phyloP scores from a whole-genome alignment of 2,113 vertebrate species.

The Antechinus stuartii region DNA sequence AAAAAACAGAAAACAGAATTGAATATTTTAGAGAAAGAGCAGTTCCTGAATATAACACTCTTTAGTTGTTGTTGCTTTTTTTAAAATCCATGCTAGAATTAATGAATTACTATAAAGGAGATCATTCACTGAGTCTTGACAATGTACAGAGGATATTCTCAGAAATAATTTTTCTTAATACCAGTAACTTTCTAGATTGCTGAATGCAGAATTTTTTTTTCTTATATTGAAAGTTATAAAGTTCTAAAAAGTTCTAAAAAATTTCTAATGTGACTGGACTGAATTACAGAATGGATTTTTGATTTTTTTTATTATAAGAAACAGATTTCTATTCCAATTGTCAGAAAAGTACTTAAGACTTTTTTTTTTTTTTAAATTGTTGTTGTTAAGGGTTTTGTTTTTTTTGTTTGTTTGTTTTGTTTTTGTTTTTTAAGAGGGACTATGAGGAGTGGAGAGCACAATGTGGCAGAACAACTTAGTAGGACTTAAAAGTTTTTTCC shows the following conservation, averaged over 20 bases:
- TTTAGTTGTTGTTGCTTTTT: not conserved
- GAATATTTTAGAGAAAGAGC: constrained; percentile 44
- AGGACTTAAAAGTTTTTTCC: constrained; percentile 59
- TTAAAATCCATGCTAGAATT: not conserved
- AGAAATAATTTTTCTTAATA: not conserved
- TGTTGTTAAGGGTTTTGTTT: not conserved
- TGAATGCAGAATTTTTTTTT: constrained; percentile 2
- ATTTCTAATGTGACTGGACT: constrained; percentile 9
- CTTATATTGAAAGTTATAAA: constrained; percentile 27
- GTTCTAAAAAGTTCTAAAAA: too few species aligned
- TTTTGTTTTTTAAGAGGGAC: not conserved
- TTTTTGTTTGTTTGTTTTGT: too few species aligned
- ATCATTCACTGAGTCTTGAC: constrained; percentile 34
- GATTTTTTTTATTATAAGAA: constrained; percentile 39
- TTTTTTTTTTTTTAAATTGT: not conserved
- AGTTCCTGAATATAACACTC: not conserved
- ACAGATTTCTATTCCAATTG: not conserved
- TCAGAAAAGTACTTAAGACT: not conserved
- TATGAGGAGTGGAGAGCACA: not conserved
- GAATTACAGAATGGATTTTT: constrained; percentile 15
- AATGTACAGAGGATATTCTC: constrained; percentile 38
- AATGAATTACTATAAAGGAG: constrained; percentile 46
- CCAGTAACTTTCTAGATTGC: constrained; percentile 33
- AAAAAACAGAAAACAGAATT: constrained; percentile 49
- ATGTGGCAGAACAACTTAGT: constrained; percentile 38